These are phyloP conservation scores for Xyliphius kryptos DNA, from an alignment of 2,113 vertebrate species.

Conservation along the genomic window DNA sequence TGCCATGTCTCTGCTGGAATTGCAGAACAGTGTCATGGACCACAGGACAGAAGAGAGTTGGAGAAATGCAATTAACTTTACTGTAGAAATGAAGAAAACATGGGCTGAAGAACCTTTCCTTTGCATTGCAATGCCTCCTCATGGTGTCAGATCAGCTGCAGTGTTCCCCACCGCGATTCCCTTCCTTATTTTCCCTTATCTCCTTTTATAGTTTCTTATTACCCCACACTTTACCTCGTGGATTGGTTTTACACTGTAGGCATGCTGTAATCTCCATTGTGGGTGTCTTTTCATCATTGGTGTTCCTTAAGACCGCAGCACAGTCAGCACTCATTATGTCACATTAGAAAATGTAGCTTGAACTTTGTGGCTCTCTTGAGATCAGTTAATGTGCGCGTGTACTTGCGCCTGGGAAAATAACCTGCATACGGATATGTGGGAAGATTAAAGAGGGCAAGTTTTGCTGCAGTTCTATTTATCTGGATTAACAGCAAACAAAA, in stretches of 20 bases:
- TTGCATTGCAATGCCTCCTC: slow-evolving; percentile 55
- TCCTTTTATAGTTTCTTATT: not conserved
- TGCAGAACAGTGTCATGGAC: not conserved
- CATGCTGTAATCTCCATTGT: not conserved
- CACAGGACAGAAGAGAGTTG: slow-evolving; percentile 5
- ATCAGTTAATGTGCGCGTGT: not conserved
- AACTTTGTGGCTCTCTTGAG: not conserved
- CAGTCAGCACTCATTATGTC: slow-evolving; percentile 64
- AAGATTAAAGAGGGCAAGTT: not conserved
- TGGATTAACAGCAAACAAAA: not conserved
- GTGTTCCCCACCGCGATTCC: slow-evolving; percentile 19
- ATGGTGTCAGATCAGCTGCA: slow-evolving; percentile 48
- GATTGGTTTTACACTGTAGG: not conserved
- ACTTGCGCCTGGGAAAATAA: not conserved
- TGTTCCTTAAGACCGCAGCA: slow-evolving; percentile 49
- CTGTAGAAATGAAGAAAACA: slow-evolving; percentile 24
- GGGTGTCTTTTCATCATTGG: slow-evolving; percentile 6
- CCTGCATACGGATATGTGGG: slow-evolving; percentile 1
- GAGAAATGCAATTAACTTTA: slow-evolving; percentile 50
- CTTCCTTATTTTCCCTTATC: slow-evolving; percentile 15
- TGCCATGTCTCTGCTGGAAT: not conserved
- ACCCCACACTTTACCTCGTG: too few relatives aligned
- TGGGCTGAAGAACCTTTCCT: slow-evolving; percentile 18
- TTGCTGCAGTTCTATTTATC: not conserved
- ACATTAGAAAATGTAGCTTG: slow-evolving; percentile 32